These are phyloP conservation scores for Cremastinae sp. DNA, from an alignment of 2,888 invertebrate species.

Conservation along the genomic window DNA sequence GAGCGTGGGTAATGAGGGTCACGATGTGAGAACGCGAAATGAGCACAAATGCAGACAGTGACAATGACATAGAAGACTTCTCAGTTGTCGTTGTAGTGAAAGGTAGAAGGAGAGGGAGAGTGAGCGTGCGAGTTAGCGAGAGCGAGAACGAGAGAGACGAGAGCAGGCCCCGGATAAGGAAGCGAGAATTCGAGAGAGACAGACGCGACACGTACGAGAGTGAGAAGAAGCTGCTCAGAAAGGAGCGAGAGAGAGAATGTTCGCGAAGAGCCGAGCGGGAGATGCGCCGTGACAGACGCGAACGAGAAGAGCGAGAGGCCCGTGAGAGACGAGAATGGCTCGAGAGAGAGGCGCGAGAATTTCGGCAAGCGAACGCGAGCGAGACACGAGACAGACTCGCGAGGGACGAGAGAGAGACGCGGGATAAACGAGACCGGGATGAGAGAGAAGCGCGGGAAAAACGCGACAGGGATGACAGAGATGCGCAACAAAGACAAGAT, in stretches of 20 bases:
- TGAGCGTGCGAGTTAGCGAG: slow-evolving; percentile 27
- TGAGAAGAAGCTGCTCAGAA: not conserved
- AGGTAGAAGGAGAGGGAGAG: slow-evolving; percentile 18
- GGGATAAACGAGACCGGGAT: slow-evolving; percentile 26
- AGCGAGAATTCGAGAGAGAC: slow-evolving; percentile 10
- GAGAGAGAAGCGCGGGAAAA: not conserved
- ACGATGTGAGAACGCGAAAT: slow-evolving; percentile 15
- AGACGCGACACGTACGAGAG: not conserved
- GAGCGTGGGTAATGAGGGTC: slow-evolving; percentile 31
- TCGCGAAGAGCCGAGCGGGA: not conserved
- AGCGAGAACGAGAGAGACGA: slow-evolving; percentile 7
- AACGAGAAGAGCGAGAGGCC: not conserved
- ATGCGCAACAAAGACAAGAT: slow-evolving; percentile 12
- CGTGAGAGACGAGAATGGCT: not conserved
- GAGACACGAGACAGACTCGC: not conserved
- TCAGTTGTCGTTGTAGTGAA: slow-evolving; percentile 3
- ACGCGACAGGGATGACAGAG: slow-evolving; percentile 10
- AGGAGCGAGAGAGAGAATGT: not conserved
- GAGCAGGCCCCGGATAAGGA: no score
- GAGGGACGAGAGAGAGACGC: slow-evolving; percentile 8
- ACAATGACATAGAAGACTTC: not conserved
- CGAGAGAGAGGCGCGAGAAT: not conserved
- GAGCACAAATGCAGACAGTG: slow-evolving; percentile 14
- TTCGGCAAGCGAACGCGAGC: no score
- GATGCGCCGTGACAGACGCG: no score